A percentile compares a stretch with the other conserved stretches of the same genome.
These are phyloP conservation scores for Nomia melanderi DNA, from an alignment of 1,140 invertebrate genomes.

Conservation along the genomic window DNA sequence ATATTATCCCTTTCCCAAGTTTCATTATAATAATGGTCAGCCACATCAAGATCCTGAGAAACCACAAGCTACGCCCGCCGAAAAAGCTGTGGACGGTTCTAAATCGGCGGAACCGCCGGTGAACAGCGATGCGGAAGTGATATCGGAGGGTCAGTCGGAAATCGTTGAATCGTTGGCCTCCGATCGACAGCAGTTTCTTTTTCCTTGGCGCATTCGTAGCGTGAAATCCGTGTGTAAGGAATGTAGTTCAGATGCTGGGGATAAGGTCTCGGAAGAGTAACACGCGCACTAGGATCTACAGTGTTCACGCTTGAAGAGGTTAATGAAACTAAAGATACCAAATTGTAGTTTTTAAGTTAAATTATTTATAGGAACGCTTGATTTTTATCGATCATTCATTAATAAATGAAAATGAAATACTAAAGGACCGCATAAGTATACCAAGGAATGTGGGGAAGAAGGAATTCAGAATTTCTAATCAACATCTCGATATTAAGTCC, in stretches of 20 bases:
- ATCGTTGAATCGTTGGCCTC: too few species aligned
- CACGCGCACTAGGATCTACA: neutral
- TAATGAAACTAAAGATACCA: too few species aligned
- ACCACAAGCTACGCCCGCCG: neutral
- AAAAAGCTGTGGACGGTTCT: neutral
- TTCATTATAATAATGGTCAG: neutral
- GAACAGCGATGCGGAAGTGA: conserved; percentile 4
- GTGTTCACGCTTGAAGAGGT: too few species aligned
- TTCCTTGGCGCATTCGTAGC: too few species aligned
- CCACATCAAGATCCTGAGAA: neutral
- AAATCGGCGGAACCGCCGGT: neutral
- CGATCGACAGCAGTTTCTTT: neutral
- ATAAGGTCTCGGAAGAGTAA: neutral
- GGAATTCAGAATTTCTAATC: too few species aligned
- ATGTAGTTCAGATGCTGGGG: neutral
- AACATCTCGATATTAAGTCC: too few species aligned
- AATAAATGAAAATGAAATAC: too few species aligned
- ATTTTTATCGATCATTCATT: neutral
- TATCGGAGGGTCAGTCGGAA: conserved; percentile 1
- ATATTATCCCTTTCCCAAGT: neutral
- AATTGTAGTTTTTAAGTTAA: neutral
- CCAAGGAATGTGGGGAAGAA: too few species aligned
- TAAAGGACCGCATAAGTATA: too few species aligned
- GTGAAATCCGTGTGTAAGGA: neutral
- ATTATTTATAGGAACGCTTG: neutral